These are phyloP conservation scores for Oscarella lobularis DNA, from an alignment of 37 sponge, comb jelly and placozoan species.

Conservation along the genomic window DNA sequence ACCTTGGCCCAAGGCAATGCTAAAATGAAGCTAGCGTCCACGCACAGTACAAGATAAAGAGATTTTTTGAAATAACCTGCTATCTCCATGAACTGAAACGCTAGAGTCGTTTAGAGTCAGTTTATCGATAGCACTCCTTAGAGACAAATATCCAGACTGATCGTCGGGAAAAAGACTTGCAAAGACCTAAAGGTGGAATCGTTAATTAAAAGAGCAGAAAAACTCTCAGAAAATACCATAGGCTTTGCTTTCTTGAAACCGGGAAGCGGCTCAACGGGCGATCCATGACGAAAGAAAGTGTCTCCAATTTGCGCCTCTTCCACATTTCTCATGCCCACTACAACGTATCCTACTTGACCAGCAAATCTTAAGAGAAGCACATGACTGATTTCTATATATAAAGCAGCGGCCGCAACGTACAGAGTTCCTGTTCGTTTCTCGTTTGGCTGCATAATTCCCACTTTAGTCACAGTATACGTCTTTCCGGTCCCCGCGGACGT, in stretches of 20 bases:
- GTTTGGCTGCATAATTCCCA: constrained; percentile 60
- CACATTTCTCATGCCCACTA: constrained; percentile 57
- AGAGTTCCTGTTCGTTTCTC: constrained; percentile 21
- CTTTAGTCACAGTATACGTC: constrained; percentile 35
- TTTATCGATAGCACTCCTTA: constrained; percentile 56
- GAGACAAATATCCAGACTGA: constrained; percentile 25
- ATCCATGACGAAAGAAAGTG: constrained; percentile 52
- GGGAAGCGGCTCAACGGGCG: constrained; percentile 35
- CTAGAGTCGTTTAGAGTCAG: constrained; percentile 83
- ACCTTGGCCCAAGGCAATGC: constrained; percentile 80
- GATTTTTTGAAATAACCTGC: constrained; percentile 5
- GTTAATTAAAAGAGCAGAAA: not conserved
- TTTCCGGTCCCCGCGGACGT: constrained; percentile 30
- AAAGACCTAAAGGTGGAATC: constrained; percentile 45
- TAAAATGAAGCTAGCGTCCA: constrained; percentile 29
- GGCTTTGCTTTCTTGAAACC: constrained; percentile 71
- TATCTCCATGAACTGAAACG: constrained; percentile 22
- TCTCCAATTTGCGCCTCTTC: constrained; percentile 83
- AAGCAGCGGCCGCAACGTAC: constrained; percentile 29
- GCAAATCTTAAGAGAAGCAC: constrained; percentile 12
- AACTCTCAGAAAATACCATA: constrained; percentile 31
- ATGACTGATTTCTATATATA: not conserved
- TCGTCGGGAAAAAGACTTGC: constrained; percentile 81
- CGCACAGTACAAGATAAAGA: not conserved
- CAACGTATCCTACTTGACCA: constrained; percentile 87